Evolutionary conservation across 2,888 invertebrate species (phyloP).

Genomic region (Ophraella communa): DNA sequence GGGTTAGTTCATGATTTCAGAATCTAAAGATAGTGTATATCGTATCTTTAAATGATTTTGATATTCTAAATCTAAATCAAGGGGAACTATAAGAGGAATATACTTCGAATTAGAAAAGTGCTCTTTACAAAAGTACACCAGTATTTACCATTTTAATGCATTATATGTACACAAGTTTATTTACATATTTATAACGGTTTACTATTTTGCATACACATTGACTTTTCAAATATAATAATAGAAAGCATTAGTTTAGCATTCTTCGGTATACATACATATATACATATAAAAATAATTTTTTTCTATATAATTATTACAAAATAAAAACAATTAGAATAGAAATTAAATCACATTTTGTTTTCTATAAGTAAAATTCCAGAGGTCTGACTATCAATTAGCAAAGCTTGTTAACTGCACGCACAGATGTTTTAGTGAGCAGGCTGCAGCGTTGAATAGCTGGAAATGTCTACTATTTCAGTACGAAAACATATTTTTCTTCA

Average conservation of each 20-base stretch:
- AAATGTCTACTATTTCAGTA: too few relatives aligned
- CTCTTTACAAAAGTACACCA: not conserved
- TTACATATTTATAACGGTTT: not conserved
- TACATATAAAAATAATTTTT: constrained; percentile 38
- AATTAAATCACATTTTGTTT: constrained; percentile 33
- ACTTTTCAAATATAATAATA: not conserved
- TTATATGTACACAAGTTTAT: not conserved
- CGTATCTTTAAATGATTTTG: too few relatives aligned
- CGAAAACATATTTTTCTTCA: too few relatives aligned
- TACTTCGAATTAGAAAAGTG: too few relatives aligned
- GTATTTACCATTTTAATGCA: not conserved
- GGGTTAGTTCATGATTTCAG: too few relatives aligned
- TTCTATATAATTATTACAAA: constrained; percentile 31
- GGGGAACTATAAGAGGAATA: too few relatives aligned
- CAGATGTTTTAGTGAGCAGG: too few relatives aligned
- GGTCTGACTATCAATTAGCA: too few relatives aligned
- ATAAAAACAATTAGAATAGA: constrained; percentile 28
- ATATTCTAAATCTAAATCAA: too few relatives aligned
- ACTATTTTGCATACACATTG: not conserved
- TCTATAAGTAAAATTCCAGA: constrained; percentile 13
- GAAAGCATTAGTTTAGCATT: constrained; percentile 9
- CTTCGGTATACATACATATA: constrained; percentile 16
- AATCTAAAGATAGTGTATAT: too few relatives aligned
- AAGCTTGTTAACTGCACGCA: too few relatives aligned
- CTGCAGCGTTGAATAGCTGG: too few relatives aligned